phyloP scores from a whole-genome alignment of 2,113 vertebrate genomes.

The Dicentrarchus labrax region DNA sequence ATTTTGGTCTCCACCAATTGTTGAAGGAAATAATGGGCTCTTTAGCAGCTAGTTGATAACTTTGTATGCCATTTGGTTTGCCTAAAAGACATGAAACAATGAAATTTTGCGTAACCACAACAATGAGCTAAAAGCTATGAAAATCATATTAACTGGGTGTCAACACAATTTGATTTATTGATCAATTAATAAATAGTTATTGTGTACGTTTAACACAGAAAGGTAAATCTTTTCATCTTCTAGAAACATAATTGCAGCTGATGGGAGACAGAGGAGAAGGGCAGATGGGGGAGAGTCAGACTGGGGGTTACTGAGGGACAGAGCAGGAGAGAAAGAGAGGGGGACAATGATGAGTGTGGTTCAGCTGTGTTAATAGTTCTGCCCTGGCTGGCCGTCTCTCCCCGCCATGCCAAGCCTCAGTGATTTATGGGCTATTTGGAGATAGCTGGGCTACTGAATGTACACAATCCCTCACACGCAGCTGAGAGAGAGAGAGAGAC shows the following conservation, averaged over 20 bases:
- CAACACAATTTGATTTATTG: neutral
- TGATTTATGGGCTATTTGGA: slow-evolving; percentile 82
- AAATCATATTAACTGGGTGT: neutral
- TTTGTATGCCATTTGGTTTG: too few relatives aligned
- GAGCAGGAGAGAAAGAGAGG: slow-evolving; percentile 28
- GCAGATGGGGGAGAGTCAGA: neutral
- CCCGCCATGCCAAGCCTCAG: slow-evolving; percentile 38
- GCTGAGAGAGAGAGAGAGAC: slow-evolving; percentile 14
- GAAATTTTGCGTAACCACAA: too few relatives aligned
- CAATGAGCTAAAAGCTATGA: too few relatives aligned
- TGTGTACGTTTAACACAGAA: slow-evolving; percentile 1
- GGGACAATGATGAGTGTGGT: slow-evolving; percentile 67
- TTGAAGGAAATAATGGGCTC: too few relatives aligned
- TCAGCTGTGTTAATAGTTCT: slow-evolving; percentile 76
- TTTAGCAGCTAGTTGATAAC: too few relatives aligned
- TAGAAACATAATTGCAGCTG: neutral
- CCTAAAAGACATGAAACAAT: too few relatives aligned
- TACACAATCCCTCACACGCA: slow-evolving; percentile 64
- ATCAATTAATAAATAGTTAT: neutral
- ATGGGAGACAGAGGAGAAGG: neutral
- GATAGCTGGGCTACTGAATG: slow-evolving; percentile 68
- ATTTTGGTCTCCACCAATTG: too few relatives aligned
- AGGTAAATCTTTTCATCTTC: slow-evolving; percentile 9
- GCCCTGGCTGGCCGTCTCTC: slow-evolving; percentile 63
- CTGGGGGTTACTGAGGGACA: slow-evolving; percentile 33